phyloP scores from a whole-genome alignment of 2,797 vertebrate genomes.

The Aldrovandia affinis region DNA sequence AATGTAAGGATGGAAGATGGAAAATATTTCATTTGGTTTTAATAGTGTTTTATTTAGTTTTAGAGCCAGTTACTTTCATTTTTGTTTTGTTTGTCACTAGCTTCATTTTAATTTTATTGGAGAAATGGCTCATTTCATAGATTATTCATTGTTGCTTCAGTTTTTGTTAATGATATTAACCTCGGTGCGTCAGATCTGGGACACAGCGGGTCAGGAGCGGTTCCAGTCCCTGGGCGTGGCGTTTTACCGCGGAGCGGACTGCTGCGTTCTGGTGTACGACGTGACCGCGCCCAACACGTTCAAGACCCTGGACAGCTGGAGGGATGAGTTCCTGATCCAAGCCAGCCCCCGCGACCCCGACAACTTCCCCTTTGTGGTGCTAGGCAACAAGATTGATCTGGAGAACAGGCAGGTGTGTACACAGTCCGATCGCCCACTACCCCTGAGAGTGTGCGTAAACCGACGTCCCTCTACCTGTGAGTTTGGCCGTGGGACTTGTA shows the following conservation, averaged over 20 bases:
- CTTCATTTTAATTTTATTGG: too few relatives aligned
- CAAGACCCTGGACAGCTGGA: conserved; percentile 63
- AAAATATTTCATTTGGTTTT: too few relatives aligned
- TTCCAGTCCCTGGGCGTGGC: conserved; percentile 65
- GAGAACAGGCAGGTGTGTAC: conserved; percentile 61
- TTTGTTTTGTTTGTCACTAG: too few relatives aligned
- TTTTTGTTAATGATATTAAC: too few relatives aligned
- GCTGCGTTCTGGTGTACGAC: conserved; percentile 62
- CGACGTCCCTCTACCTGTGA: not conserved
- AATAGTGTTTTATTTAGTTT: too few relatives aligned
- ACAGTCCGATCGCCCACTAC: not conserved
- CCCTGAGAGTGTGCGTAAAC: not conserved
- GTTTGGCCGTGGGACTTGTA: not conserved
- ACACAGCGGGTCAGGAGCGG: conserved; percentile 63
- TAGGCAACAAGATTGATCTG: conserved; percentile 64
- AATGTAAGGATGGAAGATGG: too few relatives aligned
- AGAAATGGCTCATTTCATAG: too few relatives aligned
- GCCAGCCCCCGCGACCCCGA: conserved; percentile 62
- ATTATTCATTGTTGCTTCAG: too few relatives aligned
- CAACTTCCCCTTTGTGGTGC: conserved; percentile 64
- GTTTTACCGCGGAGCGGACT: conserved; percentile 63
- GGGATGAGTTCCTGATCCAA: conserved; percentile 65
- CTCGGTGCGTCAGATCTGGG: conserved; percentile 59
- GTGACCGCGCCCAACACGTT: conserved; percentile 59
- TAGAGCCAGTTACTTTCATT: too few relatives aligned